These are phyloP conservation scores for Loxodonta africana DNA, from an alignment of 2,113 vertebrate species.

Conservation along the genomic window DNA sequence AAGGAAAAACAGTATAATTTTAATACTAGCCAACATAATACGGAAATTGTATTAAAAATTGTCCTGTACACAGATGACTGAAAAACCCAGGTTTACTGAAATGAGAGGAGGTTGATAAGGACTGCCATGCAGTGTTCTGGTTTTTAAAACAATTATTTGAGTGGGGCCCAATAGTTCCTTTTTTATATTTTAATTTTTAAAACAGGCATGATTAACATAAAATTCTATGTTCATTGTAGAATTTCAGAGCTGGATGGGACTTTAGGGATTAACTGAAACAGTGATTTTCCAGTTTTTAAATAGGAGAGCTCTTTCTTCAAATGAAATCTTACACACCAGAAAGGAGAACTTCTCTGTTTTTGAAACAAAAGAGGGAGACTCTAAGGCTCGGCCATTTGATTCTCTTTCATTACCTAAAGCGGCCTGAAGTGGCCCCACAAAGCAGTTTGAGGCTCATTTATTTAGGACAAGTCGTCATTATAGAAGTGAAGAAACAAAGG, in stretches of 20 bases:
- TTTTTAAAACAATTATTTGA: background rate
- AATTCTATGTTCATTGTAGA: background rate
- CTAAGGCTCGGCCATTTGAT: background rate
- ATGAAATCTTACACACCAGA: conserved; percentile 14
- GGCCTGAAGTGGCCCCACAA: background rate
- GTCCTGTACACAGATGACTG: background rate
- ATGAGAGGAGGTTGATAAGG: background rate
- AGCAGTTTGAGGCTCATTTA: background rate
- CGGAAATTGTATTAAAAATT: conserved; percentile 29
- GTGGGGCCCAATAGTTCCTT: background rate
- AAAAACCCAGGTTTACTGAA: conserved; percentile 46
- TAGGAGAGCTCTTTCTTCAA: conserved; percentile 19
- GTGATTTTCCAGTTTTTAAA: conserved; percentile 52
- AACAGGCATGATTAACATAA: background rate
- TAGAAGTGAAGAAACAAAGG: background rate
- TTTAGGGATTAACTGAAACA: background rate
- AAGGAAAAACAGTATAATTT: background rate
- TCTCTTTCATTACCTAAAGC: background rate
- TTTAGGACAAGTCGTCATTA: conserved; percentile 15
- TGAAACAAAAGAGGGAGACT: background rate
- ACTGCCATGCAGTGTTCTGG: background rate
- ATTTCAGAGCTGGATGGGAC: conserved; percentile 24
- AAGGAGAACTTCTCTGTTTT: background rate
- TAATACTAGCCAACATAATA: background rate
- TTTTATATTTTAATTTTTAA: conserved; percentile 18